A percentile compares a stretch with the other conserved stretches of the same genome.
phyloP scores from a whole-genome alignment of 2,113 vertebrate genomes.

The Myrmophylax atrothorax region DNA sequence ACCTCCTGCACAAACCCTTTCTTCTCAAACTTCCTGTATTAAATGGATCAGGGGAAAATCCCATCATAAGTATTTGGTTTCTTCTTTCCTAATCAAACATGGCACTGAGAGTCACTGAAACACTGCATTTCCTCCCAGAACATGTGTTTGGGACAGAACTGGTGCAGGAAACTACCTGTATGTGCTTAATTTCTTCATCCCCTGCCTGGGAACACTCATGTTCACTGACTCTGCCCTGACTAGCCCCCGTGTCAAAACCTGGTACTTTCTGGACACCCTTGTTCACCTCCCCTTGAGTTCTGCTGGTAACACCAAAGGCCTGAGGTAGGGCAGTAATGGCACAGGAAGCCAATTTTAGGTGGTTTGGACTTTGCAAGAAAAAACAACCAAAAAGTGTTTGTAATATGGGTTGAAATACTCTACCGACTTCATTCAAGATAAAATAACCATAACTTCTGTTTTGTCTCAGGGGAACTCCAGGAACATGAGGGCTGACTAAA shows the following conservation, averaged over 20 bases:
- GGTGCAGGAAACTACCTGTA: not conserved
- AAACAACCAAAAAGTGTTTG: not conserved
- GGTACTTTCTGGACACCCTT: not conserved
- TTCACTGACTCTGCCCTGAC: not conserved
- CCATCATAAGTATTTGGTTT: fast-evolving
- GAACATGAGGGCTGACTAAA: not conserved
- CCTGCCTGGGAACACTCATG: not conserved
- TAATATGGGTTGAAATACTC: not conserved
- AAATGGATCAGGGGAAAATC: not conserved
- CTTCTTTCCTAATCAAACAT: fast-evolving
- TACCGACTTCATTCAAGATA: not conserved
- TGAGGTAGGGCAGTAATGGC: fast-evolving
- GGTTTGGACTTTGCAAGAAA: not conserved
- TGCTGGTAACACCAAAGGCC: fast-evolving
- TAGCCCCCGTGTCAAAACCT: not conserved
- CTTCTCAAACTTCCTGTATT: not conserved
- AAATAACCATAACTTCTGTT: not conserved
- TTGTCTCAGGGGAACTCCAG: not conserved
- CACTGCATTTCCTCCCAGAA: not conserved
- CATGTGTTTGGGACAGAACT: not conserved
- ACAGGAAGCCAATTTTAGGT: not conserved
- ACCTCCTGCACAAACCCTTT: not conserved
- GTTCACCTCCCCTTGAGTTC: not conserved
- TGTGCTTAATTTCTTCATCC: not conserved
- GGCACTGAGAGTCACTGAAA: not conserved